These are phyloP conservation scores for Syngnathus acus DNA, from an alignment of 2,797 vertebrate species.

Conservation along the genomic window DNA sequence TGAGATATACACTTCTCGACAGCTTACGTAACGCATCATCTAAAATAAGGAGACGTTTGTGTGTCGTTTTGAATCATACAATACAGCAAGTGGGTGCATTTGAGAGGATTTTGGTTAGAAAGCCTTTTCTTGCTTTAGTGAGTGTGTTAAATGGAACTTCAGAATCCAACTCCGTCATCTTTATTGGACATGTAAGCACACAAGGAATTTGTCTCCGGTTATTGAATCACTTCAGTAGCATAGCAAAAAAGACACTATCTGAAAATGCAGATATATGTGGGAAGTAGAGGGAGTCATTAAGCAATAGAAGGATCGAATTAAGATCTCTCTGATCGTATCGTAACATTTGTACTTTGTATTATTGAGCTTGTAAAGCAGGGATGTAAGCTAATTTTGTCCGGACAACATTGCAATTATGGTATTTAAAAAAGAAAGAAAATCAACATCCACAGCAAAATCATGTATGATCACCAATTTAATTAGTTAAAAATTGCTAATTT, in stretches of 20 bases:
- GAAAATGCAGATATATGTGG: too few species aligned
- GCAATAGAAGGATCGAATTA: too few species aligned
- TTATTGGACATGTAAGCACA: too few species aligned
- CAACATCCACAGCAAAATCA: too few species aligned
- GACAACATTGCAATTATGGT: too few species aligned
- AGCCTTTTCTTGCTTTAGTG: constrained; percentile 15
- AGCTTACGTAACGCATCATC: constrained; percentile 60
- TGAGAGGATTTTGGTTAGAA: constrained; percentile 18
- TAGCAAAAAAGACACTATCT: too few species aligned
- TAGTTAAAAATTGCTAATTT: too few species aligned
- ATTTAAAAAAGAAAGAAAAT: too few species aligned
- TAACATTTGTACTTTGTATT: neutral
- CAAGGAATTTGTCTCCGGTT: too few species aligned
- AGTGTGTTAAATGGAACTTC: neutral
- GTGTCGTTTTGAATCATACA: constrained; percentile 5
- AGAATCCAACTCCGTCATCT: neutral
- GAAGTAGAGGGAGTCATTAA: too few species aligned
- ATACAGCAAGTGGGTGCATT: constrained; percentile 9
- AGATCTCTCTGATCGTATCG: neutral
- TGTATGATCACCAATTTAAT: too few species aligned
- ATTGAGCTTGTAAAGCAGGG: neutral
- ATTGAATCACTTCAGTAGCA: too few species aligned
- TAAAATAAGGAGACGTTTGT: constrained; percentile 41
- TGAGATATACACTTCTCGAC: constrained; percentile 44
- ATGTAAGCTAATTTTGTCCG: neutral